A percentile compares a stretch with the other conserved stretches of the same genome.
phyloP scores from a whole-genome alignment of 2,797 vertebrate genomes.

The Luscinia luscinia region DNA sequence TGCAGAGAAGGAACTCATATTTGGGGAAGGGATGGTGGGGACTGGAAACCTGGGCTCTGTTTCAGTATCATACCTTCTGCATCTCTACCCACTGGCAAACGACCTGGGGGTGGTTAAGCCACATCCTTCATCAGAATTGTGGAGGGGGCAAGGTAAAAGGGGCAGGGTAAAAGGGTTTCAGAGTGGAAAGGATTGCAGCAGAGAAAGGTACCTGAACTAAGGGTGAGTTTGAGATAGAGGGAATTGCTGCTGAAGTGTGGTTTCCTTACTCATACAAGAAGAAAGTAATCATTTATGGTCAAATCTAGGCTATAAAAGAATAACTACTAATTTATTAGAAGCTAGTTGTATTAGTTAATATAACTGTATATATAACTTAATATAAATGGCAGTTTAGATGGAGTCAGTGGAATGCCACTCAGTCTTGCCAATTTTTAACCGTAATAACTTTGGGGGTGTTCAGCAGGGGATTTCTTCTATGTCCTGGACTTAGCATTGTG shows the following conservation, averaged over 20 bases:
- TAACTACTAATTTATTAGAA: neutral
- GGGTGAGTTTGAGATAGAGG: neutral
- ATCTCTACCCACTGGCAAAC: accelerated
- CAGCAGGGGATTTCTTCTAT: accelerated
- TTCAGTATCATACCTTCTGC: neutral
- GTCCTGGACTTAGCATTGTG: neutral
- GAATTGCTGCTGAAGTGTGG: neutral
- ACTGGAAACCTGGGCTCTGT: neutral
- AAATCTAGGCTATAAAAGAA: neutral
- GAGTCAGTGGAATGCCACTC: neutral
- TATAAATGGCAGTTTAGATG: neutral
- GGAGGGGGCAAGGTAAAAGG: too few relatives aligned
- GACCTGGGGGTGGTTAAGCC: neutral
- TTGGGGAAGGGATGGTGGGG: neutral
- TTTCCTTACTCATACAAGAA: neutral
- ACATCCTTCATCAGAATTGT: neutral
- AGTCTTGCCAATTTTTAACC: neutral
- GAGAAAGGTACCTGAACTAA: neutral
- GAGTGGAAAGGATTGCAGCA: neutral
- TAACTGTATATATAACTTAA: too few relatives aligned
- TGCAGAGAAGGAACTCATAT: neutral
- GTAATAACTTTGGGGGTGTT: accelerated
- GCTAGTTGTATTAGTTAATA: neutral
- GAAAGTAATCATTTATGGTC: neutral
- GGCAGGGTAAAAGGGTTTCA: too few relatives aligned